Percentiles rank a stretch among this genome's conserved stretches.
These are phyloP conservation scores for Thelaira solivaga DNA, from an alignment of 2,888 invertebrate species.

Conservation along the genomic window DNA sequence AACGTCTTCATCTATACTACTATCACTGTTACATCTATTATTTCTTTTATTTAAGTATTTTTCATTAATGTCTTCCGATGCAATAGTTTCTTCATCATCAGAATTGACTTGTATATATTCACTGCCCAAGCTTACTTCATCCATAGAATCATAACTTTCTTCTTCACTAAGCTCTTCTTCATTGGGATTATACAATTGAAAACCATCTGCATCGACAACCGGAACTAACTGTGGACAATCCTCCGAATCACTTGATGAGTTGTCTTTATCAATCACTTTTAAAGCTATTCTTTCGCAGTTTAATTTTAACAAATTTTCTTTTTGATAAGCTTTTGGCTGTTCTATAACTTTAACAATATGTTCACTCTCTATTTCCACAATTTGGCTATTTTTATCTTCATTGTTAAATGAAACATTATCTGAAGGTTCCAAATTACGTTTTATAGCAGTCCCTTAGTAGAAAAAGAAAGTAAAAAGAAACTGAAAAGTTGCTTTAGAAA, in stretches of 20 bases:
- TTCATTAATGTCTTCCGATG: slow-evolving; percentile 61
- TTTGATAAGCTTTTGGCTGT: slow-evolving; percentile 51
- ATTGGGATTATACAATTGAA: slow-evolving; percentile 49
- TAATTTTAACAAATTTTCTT: slow-evolving; percentile 38
- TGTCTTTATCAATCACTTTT: not conserved
- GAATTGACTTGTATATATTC: slow-evolving; percentile 51
- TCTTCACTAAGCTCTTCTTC: slow-evolving; percentile 17
- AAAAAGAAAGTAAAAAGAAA: not conserved
- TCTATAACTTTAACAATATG: slow-evolving; percentile 30
- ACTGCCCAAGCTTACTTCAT: slow-evolving; percentile 41
- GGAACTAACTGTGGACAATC: slow-evolving; percentile 64
- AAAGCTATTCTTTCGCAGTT: slow-evolving; percentile 57
- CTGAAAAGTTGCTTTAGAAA: not conserved
- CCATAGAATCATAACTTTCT: slow-evolving; percentile 35
- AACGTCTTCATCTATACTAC: slow-evolving; percentile 41
- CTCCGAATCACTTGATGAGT: not conserved
- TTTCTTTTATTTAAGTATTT: slow-evolving; percentile 57
- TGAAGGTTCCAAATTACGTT: slow-evolving; percentile 63
- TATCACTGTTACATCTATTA: slow-evolving; percentile 20
- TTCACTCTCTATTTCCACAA: slow-evolving; percentile 65
- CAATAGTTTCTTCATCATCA: slow-evolving; percentile 31
- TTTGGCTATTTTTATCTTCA: slow-evolving; percentile 65
- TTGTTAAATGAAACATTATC: slow-evolving; percentile 66
- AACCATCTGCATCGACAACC: slow-evolving; percentile 56
- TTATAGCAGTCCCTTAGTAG: slow-evolving; percentile 66